Conservation (phyloP, 2,113 vertebrate genomes). For the Halcyon senegalensis region DNA sequence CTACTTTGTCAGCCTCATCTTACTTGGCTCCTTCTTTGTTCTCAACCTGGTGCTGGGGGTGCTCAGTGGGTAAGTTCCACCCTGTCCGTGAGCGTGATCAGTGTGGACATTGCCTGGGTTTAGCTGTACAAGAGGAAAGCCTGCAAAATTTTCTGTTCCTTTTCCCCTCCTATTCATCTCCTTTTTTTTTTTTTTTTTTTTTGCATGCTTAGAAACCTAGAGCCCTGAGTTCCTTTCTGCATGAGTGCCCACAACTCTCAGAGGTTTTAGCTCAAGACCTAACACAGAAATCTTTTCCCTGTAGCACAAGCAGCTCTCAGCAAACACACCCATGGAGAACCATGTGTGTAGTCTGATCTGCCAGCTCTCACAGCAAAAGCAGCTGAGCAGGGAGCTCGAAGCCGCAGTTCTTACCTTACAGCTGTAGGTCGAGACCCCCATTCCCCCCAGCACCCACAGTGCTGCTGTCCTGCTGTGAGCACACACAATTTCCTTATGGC, state of each 20-base stretch:
- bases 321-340: not conserved
- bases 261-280: not conserved
- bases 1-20: constrained; percentile 94
- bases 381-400: not conserved
- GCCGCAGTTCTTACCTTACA: not conserved
- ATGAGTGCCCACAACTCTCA: not conserved
- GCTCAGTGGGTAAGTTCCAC: constrained; percentile 88
- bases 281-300: not conserved
- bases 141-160: not conserved
- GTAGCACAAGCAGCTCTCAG: not conserved
- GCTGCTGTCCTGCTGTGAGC: not conserved
- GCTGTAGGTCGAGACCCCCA: not conserved
- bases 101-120: not conserved
- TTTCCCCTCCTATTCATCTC: not conserved
- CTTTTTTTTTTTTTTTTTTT: not conserved
- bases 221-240: not conserved
- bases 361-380: not conserved
- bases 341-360: not conserved
- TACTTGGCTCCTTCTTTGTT: constrained; percentile 95
- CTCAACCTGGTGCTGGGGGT: constrained; percentile 96
- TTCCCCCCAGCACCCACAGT: not conserved
- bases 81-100: not conserved
- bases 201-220: not conserved
- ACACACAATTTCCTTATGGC: not conserved
- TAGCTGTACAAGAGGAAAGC: not conserved